Conservation (phyloP, 1,140 invertebrate genomes). For the Aplysia californica region DNA sequence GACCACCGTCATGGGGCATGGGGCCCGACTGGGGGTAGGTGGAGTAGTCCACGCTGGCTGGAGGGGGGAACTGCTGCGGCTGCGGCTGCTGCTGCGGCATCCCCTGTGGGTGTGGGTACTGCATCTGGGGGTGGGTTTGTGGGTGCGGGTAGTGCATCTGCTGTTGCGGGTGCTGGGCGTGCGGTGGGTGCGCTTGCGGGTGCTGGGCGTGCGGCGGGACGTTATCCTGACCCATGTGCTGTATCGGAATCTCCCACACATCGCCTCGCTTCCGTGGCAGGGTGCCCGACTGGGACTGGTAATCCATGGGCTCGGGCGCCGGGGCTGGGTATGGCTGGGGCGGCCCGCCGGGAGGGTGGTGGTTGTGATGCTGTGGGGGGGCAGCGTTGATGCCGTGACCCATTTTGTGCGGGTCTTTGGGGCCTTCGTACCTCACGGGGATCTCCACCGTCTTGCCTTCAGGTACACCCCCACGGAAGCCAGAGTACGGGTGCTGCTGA, state of each 20-base stretch:
- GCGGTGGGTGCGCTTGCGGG: neutral
- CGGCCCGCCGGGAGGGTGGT: slow-evolving; percentile 44
- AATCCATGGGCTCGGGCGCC: slow-evolving; percentile 12
- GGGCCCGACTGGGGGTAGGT: slow-evolving; percentile 12
- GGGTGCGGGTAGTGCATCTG: neutral
- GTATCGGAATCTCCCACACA: slow-evolving; percentile 46
- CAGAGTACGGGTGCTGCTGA: neutral
- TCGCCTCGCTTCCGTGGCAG: slow-evolving; percentile 27
- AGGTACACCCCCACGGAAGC: neutral
- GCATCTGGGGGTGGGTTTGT: neutral
- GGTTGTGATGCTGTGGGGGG: slow-evolving; percentile 46
- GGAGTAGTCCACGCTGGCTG: slow-evolving; percentile 9
- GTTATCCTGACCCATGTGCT: slow-evolving; percentile 27
- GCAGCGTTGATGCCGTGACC: slow-evolving; percentile 30
- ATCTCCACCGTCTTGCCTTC: slow-evolving; percentile 30
- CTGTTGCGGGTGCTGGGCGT: neutral
- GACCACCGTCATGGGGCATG: slow-evolving; percentile 20
- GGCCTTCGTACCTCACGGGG: slow-evolving; percentile 38
- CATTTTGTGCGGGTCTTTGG: too few species aligned
- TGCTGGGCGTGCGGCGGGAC: neutral
- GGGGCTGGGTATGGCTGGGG: slow-evolving; percentile 40
- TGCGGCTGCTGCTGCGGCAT: neutral
- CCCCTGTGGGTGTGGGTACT: neutral
- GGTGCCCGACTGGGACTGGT: slow-evolving; percentile 1
- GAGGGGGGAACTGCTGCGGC: neutral